A percentile compares a stretch with the other conserved stretches of the same genome.
phyloP scores from a whole-genome alignment of 2,113 vertebrate genomes.

The Actenoides lindsayi region DNA sequence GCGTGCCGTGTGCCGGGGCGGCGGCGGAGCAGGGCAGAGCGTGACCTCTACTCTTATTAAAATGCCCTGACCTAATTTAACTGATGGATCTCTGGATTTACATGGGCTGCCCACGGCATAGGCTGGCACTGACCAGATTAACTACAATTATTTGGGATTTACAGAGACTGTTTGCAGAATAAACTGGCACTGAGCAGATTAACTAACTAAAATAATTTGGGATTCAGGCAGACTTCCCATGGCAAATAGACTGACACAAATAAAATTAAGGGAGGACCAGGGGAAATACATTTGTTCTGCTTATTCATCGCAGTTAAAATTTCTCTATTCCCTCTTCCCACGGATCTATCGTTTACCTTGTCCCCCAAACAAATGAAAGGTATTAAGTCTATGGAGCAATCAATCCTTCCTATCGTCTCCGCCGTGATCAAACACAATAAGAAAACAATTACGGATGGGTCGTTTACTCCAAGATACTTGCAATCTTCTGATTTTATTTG shows the following conservation, averaged over 20 bases:
- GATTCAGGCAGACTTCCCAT: slow-evolving; percentile 19
- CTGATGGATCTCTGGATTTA: neutral
- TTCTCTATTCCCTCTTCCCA: neutral
- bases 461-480: neutral
- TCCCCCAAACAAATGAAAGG: neutral
- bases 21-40: neutral
- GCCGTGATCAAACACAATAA: neutral
- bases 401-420: neutral
- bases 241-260: slow-evolving; percentile 24
- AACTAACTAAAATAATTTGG: slow-evolving; percentile 8
- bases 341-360: neutral
- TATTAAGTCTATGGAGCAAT: neutral
- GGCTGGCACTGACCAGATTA: neutral
- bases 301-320: neutral
- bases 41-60: neutral
- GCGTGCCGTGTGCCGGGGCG: neutral
- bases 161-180: neutral
- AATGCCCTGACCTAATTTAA: neutral
- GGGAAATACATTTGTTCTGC: neutral
- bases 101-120: neutral
- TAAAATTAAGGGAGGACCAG: slow-evolving; percentile 11
- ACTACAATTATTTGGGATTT: neutral
- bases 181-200: neutral
- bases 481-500: neutral
- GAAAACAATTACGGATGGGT: neutral